Evolutionary conservation across 2,113 vertebrate species (phyloP).

Genomic region (Phylloscopus whistleri): DNA sequence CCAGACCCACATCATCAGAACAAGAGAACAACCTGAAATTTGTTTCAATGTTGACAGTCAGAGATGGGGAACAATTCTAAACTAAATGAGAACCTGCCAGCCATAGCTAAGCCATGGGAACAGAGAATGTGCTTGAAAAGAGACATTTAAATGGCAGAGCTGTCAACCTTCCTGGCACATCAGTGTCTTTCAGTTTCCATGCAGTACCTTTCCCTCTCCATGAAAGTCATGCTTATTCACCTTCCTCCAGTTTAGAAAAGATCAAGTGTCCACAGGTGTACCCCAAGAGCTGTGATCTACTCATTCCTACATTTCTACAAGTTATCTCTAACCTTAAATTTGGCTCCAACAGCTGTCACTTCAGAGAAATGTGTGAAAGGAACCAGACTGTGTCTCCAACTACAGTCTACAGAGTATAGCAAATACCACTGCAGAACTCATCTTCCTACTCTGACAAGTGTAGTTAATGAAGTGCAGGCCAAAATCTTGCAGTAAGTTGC

Average conservation of each 20-base stretch:
- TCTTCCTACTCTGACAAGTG: background rate
- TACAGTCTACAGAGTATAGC: background rate
- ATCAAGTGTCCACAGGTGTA: background rate
- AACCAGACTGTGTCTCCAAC: background rate
- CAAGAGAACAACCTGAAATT: background rate
- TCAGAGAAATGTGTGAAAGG: background rate
- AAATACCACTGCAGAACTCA: conserved; percentile 15
- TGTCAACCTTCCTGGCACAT: background rate
- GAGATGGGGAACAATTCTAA: background rate
- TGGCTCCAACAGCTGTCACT: background rate
- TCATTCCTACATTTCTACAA: background rate
- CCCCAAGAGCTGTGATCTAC: background rate
- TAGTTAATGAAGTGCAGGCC: conserved; percentile 22
- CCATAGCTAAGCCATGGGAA: background rate
- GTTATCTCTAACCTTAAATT: background rate
- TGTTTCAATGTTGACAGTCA: background rate
- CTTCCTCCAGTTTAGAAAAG: conserved; percentile 39
- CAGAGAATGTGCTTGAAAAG: background rate
- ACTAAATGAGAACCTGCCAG: background rate
- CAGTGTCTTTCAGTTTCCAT: background rate
- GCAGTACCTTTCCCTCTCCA: background rate
- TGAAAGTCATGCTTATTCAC: background rate
- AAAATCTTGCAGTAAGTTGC: conserved; percentile 15
- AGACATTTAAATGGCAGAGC: background rate
- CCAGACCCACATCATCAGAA: background rate